These are phyloP conservation scores for Regulus satrapa DNA, from an alignment of 2,113 vertebrate species.

Conservation along the genomic window DNA sequence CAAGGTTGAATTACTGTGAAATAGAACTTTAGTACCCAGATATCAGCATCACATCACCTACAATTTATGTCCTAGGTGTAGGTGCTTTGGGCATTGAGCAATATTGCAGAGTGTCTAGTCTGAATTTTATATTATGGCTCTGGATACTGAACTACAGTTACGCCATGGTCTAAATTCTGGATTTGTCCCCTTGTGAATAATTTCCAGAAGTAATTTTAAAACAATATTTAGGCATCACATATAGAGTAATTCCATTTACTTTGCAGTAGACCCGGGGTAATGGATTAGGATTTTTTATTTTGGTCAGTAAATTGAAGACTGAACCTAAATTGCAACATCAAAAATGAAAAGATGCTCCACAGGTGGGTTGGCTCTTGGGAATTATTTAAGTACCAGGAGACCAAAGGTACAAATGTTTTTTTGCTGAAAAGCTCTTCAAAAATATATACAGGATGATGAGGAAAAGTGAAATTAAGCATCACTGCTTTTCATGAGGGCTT, in stretches of 20 bases:
- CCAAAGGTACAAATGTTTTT: not conserved
- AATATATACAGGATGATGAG: not conserved
- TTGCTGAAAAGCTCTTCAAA: not conserved
- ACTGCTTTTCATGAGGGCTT: not conserved
- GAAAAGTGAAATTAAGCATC: not conserved
- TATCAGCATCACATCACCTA: not conserved
- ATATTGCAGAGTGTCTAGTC: not conserved
- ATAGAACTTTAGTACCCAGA: not conserved
- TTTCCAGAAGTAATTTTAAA: not conserved
- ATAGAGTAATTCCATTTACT: not conserved
- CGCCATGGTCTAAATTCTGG: not conserved
- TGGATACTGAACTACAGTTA: not conserved
- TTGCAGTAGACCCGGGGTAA: not conserved
- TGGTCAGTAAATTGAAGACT: not conserved
- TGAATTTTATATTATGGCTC: not conserved
- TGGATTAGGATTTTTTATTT: not conserved
- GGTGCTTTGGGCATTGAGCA: not conserved
- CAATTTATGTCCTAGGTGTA: not conserved
- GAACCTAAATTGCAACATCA: not conserved
- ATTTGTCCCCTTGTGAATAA: not conserved
- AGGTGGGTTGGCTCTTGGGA: not conserved
- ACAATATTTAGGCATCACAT: not conserved
- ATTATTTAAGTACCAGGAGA: not conserved
- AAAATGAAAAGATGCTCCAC: not conserved
- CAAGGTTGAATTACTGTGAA: not conserved